Evolutionary conservation across 2,797 vertebrate species (phyloP), one percentile per base, ranked within the genome.

Genomic region (Chanos chanos): DNA sequence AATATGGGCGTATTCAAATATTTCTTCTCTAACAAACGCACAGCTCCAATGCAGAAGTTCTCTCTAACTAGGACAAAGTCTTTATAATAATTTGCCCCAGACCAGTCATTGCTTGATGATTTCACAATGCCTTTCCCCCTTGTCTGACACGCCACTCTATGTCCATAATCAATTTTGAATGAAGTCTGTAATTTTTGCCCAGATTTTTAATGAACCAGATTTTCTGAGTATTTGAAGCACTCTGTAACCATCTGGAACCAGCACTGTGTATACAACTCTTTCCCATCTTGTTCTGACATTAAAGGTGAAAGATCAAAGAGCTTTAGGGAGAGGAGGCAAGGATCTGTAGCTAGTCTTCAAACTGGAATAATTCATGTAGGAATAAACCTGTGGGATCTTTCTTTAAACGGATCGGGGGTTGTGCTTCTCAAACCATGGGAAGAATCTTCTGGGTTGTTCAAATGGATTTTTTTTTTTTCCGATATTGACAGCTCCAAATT

Each of bases 281-380:
- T n/a, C n/a, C n/a, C n/a, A n/a, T n/a, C n/a, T 21, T 25, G 54
- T 36, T 2, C 27, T 27, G 34, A 67, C 63, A 51, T 74, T 56
- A 72, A 72, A 72, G 54, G 16, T 27, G 12, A 60, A 47, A 63
- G 72, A 74, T 70, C 70, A 71, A 77, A 68, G 64, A 9, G 34
- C 41, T 47, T 62, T 64, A 61, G 70, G 54, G 58, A 16, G 49
- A 53, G 24, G 30, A 19, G 45, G 24, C 39, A 61, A 31, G 52
- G 51, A 27, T 43, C 22, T 47, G 24, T 34, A 9, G 16, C 22
- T 58, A 16, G 30, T 48, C 39, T 40, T 54, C 19, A 48, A 24
- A 57, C 34, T 64, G 24, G 43, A 77, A 63, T 70, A 57, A 75
- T 75, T 71, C 37, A 72, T 68, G 54, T 53, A n/a, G n/a, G 21